These are phyloP conservation scores for Amphipyra tragopoginis DNA, from an alignment of 2,888 invertebrate species.

Conservation along the genomic window DNA sequence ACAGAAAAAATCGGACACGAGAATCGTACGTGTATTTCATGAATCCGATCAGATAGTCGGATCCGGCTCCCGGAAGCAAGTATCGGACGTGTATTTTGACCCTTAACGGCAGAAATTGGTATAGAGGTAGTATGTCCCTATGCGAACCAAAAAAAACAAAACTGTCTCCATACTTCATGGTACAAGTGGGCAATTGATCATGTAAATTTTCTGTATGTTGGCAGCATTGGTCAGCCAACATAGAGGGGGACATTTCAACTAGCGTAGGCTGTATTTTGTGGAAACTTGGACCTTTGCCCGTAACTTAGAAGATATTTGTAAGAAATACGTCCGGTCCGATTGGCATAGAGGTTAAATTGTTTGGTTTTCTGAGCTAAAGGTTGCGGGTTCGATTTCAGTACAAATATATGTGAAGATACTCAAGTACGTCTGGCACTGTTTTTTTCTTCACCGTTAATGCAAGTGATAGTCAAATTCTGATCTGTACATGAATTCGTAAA, in stretches of 20 bases:
- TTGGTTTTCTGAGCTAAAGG: background rate
- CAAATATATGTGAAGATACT: background rate
- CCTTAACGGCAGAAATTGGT: too few relatives aligned
- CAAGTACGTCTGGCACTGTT: too few relatives aligned
- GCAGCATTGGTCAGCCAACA: conserved; percentile 28
- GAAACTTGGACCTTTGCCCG: conserved; percentile 42
- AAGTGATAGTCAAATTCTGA: too few relatives aligned
- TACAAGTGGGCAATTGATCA: conserved; percentile 27
- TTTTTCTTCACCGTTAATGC: too few relatives aligned
- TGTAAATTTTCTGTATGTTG: conserved; percentile 33
- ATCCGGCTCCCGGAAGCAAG: too few relatives aligned
- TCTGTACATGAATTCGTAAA: too few relatives aligned
- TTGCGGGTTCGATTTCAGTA: background rate
- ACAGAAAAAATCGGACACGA: too few relatives aligned
- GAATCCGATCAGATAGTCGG: too few relatives aligned
- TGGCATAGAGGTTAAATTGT: background rate
- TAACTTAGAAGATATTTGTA: conserved; percentile 24
- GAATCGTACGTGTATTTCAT: too few relatives aligned
- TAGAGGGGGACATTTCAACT: conserved; percentile 30
- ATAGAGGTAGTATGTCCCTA: too few relatives aligned
- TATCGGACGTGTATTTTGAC: too few relatives aligned
- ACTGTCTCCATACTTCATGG: background rate
- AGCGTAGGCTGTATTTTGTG: conserved; percentile 37
- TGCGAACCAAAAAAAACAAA: too few relatives aligned
- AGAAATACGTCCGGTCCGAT: conserved; percentile 16